Base-by-base conservation (phyloP, 2,888 invertebrate genomes). In the Reticulitermes lucifugus region DNA sequence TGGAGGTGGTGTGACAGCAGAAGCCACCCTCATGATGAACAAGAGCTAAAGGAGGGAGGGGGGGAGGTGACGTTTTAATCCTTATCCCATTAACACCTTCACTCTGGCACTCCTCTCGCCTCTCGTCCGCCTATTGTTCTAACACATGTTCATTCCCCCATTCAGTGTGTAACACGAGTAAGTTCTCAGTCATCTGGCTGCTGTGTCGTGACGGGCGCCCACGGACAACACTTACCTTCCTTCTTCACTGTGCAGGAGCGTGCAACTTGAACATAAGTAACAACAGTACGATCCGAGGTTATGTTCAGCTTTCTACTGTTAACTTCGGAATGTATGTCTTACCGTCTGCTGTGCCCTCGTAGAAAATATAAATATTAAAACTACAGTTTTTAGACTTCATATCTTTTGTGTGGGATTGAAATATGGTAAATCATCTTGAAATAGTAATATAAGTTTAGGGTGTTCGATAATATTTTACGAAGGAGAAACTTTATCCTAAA, bases 51-150 rank as follows among this genome's bases (percentile, higher is more conserved):
- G 25, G 65, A 35, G 25, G 65, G n/a, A 25, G 7, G n/a, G 21
- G 21, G 60, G 25, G 65, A n/a, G 3, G 25, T 65, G 65, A 77
- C n/a, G 79, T 43, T 70, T 46, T 79, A 84, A 79, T 77, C 84
- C 79, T 60, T 60, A 79, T 46, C 65, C 77, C 84, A 84, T 84
- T 84, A 84, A 60, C 79, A 79, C 79, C 79, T 84, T 51, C 79
- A 43, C 84, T 35, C 73, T 25, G 43, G 29, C 65, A 60, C 81
- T 65, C 65, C 35, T 70, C 43, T 81, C 81, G 41, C 73, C 81
- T 46, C 59, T n/a, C 81, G 55, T 59, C 46, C 35, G 73, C 51
- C 46, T 84, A 84, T 84, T 84, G 84, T 84, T 84, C 79, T 79
- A 84, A 84, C 84, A 46, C 84, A 35, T 84, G 84, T 84, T 84